phyloP scores from a whole-genome alignment of 2,888 invertebrate genomes.

The Nephrocerus scutellatus region DNA sequence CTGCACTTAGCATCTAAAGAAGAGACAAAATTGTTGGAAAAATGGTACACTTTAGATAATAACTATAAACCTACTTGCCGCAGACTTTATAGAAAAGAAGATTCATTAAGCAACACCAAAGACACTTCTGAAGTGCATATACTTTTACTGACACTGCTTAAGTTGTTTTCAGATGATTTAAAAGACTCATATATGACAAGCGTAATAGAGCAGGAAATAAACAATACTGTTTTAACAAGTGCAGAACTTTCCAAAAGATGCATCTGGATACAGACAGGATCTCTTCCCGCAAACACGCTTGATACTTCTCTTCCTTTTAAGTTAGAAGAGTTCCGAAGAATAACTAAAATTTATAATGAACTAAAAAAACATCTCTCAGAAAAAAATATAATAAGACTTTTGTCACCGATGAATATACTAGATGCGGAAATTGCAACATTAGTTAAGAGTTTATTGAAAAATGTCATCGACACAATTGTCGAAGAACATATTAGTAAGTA shows the following conservation, averaged over 20 bases:
- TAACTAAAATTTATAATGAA: slow-evolving; percentile 64
- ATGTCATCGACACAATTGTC: slow-evolving; percentile 61
- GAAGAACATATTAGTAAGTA: slow-evolving; percentile 59
- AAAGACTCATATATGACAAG: slow-evolving; percentile 75
- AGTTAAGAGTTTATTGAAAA: slow-evolving; percentile 60
- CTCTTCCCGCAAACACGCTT: slow-evolving; percentile 49
- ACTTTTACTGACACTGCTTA: slow-evolving; percentile 62
- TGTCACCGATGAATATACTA: slow-evolving; percentile 43
- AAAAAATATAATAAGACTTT: slow-evolving; percentile 62
- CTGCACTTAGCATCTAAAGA: slow-evolving; percentile 54
- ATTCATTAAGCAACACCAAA: slow-evolving; percentile 30
- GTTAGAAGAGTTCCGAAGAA: slow-evolving; percentile 60
- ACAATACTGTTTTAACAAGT: slow-evolving; percentile 73
- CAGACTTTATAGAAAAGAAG: slow-evolving; percentile 53
- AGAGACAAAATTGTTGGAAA: slow-evolving; percentile 54
- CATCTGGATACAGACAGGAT: slow-evolving; percentile 69
- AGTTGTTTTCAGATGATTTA: slow-evolving; percentile 66
- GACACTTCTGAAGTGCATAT: slow-evolving; percentile 53
- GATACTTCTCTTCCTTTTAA: slow-evolving; percentile 54
- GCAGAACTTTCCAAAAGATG: slow-evolving; percentile 71
- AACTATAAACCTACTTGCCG: slow-evolving; percentile 71
- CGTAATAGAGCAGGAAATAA: slow-evolving; percentile 76
- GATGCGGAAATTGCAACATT: slow-evolving; percentile 50
- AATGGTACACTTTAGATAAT: slow-evolving; percentile 63
- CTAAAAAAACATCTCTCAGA: slow-evolving; percentile 67